phyloP scores from a whole-genome alignment of 2,113 vertebrate genomes.

The Oceanodroma tethys region DNA sequence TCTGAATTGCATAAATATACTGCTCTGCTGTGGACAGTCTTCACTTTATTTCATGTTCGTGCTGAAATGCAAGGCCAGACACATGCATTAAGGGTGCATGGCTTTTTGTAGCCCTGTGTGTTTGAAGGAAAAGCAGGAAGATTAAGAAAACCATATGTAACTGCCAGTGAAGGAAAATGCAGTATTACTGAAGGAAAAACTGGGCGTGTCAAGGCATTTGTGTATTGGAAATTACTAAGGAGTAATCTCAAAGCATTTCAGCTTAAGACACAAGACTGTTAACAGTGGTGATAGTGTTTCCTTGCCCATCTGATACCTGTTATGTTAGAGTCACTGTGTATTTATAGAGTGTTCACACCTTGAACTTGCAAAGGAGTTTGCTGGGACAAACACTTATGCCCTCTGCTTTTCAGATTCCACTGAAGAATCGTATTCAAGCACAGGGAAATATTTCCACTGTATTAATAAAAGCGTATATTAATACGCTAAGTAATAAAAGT shows the following conservation, averaged over 20 bases:
- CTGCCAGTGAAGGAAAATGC: background rate
- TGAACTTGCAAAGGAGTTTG: background rate
- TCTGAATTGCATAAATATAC: background rate
- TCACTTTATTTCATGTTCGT: background rate
- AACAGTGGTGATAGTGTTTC: background rate
- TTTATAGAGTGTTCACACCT: background rate
- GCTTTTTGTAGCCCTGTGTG: background rate
- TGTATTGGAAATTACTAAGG: background rate
- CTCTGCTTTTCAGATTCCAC: background rate
- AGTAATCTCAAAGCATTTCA: background rate
- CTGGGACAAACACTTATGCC: background rate
- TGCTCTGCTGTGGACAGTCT: background rate
- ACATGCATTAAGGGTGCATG: background rate
- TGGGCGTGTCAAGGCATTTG: background rate
- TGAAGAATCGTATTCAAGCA: background rate
- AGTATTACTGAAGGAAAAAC: background rate
- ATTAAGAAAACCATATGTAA: background rate
- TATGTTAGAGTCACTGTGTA: background rate
- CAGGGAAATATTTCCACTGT: background rate
- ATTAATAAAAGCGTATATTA: background rate
- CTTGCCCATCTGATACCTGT: background rate
- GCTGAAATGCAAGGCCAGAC: background rate
- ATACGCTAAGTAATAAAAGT: no score
- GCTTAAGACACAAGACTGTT: background rate
- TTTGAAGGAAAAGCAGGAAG: background rate